These are phyloP conservation scores for Andrena camellia DNA, from an alignment of 2,888 invertebrate species.

Conservation along the genomic window DNA sequence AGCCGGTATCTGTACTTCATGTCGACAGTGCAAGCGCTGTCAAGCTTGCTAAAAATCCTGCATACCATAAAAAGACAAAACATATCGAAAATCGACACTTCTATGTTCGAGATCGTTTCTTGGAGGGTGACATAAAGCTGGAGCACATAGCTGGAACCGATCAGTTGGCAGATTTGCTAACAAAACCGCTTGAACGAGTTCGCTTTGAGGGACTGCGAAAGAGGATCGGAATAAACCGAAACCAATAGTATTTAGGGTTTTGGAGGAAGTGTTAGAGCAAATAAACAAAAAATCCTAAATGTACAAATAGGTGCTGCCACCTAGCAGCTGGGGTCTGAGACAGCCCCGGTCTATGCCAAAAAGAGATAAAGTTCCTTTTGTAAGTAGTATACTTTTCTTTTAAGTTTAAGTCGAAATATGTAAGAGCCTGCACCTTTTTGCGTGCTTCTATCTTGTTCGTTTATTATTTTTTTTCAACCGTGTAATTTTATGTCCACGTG, in stretches of 20 bases:
- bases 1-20: neutral
- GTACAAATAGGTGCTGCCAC: too few species aligned
- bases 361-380: too few species aligned
- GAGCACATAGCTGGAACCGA: neutral
- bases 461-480: too few species aligned
- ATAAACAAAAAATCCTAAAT: too few species aligned
- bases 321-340: too few species aligned
- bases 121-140: neutral
- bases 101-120: neutral
- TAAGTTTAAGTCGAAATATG: too few species aligned
- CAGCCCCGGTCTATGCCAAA: too few species aligned
- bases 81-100: conserved; percentile 11
- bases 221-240: neutral
- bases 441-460: too few species aligned
- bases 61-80: neutral
- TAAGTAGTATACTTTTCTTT: too few species aligned
- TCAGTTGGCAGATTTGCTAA: neutral
- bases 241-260: neutral
- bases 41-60: conserved; percentile 15
- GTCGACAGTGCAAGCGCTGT: conserved; percentile 4
- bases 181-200: neutral
- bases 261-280: neutral
- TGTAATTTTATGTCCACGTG: too few species aligned
- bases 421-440: too few species aligned
- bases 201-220: neutral